These are phyloP conservation scores for Acrocera orbiculus DNA, from an alignment of 2,888 invertebrate genomes.

Conservation along the genomic window DNA sequence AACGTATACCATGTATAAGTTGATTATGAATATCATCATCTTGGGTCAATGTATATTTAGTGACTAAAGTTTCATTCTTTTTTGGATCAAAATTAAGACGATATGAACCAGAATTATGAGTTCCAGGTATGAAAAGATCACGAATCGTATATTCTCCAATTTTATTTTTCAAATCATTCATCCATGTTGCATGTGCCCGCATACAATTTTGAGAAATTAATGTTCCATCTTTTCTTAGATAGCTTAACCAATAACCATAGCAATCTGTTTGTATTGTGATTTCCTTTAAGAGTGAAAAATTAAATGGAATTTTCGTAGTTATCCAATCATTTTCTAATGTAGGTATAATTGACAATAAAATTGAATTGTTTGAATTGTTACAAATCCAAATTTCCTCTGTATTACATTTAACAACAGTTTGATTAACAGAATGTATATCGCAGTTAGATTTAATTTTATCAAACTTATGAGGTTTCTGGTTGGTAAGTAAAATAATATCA, in stretches of 20 bases:
- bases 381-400: constrained; percentile 20
- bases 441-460: not conserved
- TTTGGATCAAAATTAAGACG: constrained; percentile 25
- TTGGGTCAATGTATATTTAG: constrained; percentile 36
- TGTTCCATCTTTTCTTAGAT: constrained; percentile 21
- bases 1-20: constrained; percentile 40
- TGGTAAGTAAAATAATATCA: constrained; percentile 24
- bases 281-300: constrained; percentile 20
- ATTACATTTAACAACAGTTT: not conserved
- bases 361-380: constrained; percentile 19
- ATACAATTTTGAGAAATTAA: constrained; percentile 33
- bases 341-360: constrained; percentile 23
- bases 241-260: constrained; percentile 30
- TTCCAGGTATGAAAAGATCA: constrained; percentile 47
- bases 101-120: constrained; percentile 50
- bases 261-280: constrained; percentile 21
- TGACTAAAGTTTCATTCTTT: constrained; percentile 27
- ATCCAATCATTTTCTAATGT: constrained; percentile 21
- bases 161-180: constrained; percentile 32
- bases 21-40: constrained; percentile 41
- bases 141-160: constrained; percentile 33
- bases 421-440: not conserved
- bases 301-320: constrained; percentile 25
- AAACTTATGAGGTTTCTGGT: constrained; percentile 22
- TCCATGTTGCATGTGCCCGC: constrained; percentile 38